Evolutionary conservation across 2,113 vertebrate species (phyloP), one percentile per base, ranked within the genome.

Genomic region (Odobenus rosmarus): DNA sequence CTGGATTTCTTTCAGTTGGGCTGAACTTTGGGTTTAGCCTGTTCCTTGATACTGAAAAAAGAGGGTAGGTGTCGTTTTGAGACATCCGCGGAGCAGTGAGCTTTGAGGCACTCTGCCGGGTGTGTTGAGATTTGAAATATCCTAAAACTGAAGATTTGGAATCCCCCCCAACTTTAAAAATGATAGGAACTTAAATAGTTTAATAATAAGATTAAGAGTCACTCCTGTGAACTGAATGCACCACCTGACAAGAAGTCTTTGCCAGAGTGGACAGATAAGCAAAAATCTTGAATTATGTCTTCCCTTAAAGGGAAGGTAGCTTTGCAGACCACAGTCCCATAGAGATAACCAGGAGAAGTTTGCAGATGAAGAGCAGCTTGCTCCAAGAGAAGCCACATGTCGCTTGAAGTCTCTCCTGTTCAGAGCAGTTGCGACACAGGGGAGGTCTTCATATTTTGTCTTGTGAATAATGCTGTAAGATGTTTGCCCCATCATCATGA

Each of bases 131-230:
- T 91, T 88, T 71, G 59, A 93, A 62, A 72, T 26, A 64, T 64
- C 84, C 24, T 7, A 33, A 36, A 79, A 26, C 74, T 39, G 18
- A 67, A 90, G 51, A 31, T 21, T 23, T 14, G n/a, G 33, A 26
- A 33, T 24, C 1, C 12, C 1, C 0, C 2, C 55, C n/a, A 12
- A 1, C 51, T 89, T 90, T 72, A 84, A 88, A 83, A 71, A 71
- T 15, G 21, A 39, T 64, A 64, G 84, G 42, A 72, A 81, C 76
- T 69, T 28, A 59, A 95, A 76, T 77, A 5, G 31, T 83, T 93
- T 80, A 46, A 53, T 76, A 74, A 86, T 86, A 72, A 96, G 31
- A 76, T 87, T 96, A 53, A 46, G 46, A 80, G 16, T 88, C 64
- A 61, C 8, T 53, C 23, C 61, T 86, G 8, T 53, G 77, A 46